Evolutionary conservation across 1,140 invertebrate species (phyloP), one percentile per base, ranked within the genome.

Genomic region (Leptopilina clavipes): DNA sequence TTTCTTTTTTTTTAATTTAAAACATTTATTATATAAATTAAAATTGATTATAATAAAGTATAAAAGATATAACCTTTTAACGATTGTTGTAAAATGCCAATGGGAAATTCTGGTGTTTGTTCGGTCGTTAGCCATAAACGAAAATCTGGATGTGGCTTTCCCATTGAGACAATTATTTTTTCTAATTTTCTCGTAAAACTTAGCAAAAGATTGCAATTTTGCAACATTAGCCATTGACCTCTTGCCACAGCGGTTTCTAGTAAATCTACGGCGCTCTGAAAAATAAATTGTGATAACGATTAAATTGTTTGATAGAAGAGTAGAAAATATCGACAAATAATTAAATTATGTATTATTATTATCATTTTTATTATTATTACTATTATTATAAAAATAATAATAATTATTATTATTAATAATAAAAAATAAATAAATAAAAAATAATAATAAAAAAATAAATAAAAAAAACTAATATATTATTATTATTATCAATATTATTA

Each of bases 101-200:
- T 96, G 5, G 97, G 97, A 88, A 98, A 98, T 1, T 92, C 92
- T 0, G 94, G 93, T 0, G 94, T 95, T 0, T 96, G 95, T 86
- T 98, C 96, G 0, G 96, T 98, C 1, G 96, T 98, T 31, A 98
- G 89, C 97, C 97, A 98, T 0, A 98, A 90, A n/a, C 97, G 90
- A 88, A 98, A 98, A 87, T 97, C 95, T 0, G 95, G 94, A 92
- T 98, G 96, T 0, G 95, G 95, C 82, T 94, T 94, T 56, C 90
- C 92, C 73, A 96, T 92, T 81, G 94, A 92, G 80, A 97, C 96
- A 52, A 98, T 87, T 77, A 94, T 91, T 85, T 97, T 97, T 87
- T 98, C 96, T 59, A 98, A 88, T 56, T 94, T 93, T 25, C 92
- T 92, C 0, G 97, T 92, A 90, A 97, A 98, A n/a, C 91, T 91